phyloP scores from a whole-genome alignment of 2,113 vertebrate species.

The Apteryx owenii region DNA sequence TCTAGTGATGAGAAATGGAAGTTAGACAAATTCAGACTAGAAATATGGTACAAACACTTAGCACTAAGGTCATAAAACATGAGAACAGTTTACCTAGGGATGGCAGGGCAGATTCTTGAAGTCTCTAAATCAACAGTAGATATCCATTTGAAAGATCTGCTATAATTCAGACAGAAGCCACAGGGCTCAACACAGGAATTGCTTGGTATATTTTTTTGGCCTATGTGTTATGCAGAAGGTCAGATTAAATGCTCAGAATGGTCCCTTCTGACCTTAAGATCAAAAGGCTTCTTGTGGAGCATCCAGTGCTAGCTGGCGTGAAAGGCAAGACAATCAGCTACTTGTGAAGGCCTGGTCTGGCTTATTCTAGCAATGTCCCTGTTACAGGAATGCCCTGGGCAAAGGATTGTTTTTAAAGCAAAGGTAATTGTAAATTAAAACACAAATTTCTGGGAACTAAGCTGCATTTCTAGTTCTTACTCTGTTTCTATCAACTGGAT shows the following conservation, averaged over 20 bases:
- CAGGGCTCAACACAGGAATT: background rate
- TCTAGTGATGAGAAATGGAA: background rate
- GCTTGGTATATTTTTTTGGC: background rate
- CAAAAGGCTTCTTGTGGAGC: background rate
- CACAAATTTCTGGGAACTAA: background rate
- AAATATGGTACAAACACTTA: background rate
- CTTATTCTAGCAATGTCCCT: background rate
- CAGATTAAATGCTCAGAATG: background rate
- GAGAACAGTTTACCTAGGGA: background rate
- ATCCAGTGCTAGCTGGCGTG: background rate
- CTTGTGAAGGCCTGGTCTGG: background rate
- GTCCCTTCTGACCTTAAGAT: background rate
- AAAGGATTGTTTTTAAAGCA: background rate
- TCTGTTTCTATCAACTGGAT: background rate
- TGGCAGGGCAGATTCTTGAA: background rate
- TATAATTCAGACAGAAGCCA: background rate
- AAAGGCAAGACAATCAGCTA: background rate
- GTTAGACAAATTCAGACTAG: background rate
- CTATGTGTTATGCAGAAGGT: background rate
- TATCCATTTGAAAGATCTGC: background rate
- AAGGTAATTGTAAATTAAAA: background rate
- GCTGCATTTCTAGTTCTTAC: background rate
- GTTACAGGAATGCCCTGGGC: background rate
- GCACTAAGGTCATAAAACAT: background rate
- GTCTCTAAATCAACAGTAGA: conserved; percentile 10